A percentile compares a stretch with the other conserved stretches of the same genome.
phyloP scores from a whole-genome alignment of 2,797 vertebrate species.

The Tokudaia muenninki region DNA sequence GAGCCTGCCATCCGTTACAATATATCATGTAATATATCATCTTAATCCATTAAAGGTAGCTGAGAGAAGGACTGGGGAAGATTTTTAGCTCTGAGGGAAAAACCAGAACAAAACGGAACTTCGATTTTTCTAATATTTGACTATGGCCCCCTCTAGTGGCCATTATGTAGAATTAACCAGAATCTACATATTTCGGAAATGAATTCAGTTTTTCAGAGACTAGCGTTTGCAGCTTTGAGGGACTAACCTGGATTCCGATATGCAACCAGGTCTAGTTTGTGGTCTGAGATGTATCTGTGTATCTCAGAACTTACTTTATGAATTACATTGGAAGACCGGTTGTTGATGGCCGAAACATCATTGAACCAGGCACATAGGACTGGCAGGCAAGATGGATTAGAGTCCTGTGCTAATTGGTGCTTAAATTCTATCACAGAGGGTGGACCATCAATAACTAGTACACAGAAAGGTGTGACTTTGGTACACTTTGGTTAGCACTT shows the following conservation, averaged over 20 bases:
- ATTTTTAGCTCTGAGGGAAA: not conserved
- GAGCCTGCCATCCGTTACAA: not conserved
- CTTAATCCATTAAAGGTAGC: slow-evolving; percentile 1
- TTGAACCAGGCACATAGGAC: not conserved
- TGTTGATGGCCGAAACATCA: not conserved
- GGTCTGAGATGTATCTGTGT: not conserved
- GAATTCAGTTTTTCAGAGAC: slow-evolving; percentile 9
- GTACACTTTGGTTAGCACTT: not conserved
- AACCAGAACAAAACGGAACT: not conserved
- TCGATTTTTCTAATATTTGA: slow-evolving; percentile 72
- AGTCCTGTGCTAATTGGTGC: not conserved
- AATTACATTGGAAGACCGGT: not conserved
- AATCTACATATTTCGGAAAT: slow-evolving; percentile 46
- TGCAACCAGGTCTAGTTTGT: not conserved
- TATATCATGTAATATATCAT: not conserved
- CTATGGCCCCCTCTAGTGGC: slow-evolving; percentile 80
- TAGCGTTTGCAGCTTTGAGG: slow-evolving; percentile 31
- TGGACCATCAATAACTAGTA: not conserved
- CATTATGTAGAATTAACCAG: slow-evolving; percentile 60
- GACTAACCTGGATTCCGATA: slow-evolving; percentile 24
- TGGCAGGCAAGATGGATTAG: not conserved
- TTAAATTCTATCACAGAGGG: not conserved
- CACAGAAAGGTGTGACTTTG: not conserved
- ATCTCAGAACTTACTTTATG: slow-evolving; percentile 22
- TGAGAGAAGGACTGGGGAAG: not conserved